These are phyloP conservation scores for Umimayanthus kanabou DNA, from an alignment of 92 coral and sea anemone genomes.

Conservation along the genomic window DNA sequence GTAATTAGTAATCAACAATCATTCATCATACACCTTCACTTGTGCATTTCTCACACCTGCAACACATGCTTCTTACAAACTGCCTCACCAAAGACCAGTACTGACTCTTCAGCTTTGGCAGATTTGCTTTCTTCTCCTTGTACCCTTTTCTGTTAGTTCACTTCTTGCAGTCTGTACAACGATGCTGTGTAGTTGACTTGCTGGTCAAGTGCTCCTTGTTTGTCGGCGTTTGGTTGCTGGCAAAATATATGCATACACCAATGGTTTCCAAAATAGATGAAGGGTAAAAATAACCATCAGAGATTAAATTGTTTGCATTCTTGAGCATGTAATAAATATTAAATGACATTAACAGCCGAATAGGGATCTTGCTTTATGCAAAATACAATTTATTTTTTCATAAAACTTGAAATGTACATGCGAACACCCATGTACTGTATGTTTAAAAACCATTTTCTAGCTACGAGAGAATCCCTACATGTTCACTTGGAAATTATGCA, in stretches of 20 bases:
- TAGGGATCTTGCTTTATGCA: too few relatives aligned
- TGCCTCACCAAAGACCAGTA: conserved; percentile 2
- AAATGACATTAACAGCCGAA: too few relatives aligned
- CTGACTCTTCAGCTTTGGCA: conserved; percentile 26
- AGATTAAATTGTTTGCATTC: too few relatives aligned
- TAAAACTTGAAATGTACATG: too few relatives aligned
- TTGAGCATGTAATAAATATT: too few relatives aligned
- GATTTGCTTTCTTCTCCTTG: conserved; percentile 27
- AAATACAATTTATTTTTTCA: too few relatives aligned
- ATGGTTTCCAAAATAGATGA: too few relatives aligned
- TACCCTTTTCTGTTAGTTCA: conserved; percentile 17
- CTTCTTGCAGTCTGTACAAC: conserved; percentile 26
- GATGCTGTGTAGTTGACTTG: conserved; percentile 8
- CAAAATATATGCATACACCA: not conserved
- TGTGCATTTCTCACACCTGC: conserved; percentile 17
- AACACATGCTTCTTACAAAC: not conserved
- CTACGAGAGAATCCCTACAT: too few relatives aligned
- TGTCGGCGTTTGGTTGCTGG: conserved; percentile 22
- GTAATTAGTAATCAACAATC: conserved; percentile 26
- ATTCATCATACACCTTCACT: conserved; percentile 17
- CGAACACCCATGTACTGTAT: too few relatives aligned
- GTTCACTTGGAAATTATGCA: too few relatives aligned
- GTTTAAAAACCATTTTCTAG: too few relatives aligned
- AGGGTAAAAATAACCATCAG: too few relatives aligned
- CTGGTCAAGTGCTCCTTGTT: conserved; percentile 26